A percentile compares a stretch with the other conserved stretches of the same genome.
Conservation (phyloP, 1,140 invertebrate species). For the Aphelinus atriplicis region DNA sequence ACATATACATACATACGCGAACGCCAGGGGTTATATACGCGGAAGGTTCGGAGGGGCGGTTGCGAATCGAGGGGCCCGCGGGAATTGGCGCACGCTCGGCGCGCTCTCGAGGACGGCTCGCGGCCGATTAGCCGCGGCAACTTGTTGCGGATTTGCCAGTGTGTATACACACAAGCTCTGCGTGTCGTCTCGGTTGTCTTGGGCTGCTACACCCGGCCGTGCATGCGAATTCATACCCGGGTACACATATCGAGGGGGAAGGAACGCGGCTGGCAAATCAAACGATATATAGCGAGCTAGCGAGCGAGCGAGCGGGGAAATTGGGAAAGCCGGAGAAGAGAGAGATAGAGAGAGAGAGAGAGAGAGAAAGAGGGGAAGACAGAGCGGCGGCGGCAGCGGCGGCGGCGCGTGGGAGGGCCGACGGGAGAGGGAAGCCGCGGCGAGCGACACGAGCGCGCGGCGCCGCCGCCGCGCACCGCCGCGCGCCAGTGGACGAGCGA, state of each 20-base stretch:
- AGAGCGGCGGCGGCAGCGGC: slow-evolving; percentile 13
- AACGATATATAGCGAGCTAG: slow-evolving; percentile 20
- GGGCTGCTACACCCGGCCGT: not conserved
- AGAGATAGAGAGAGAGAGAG: slow-evolving; percentile 13
- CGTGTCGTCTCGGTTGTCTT: no score
- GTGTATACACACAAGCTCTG: no score
- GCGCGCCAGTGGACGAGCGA: slow-evolving; percentile 1
- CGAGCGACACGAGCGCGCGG: no score
- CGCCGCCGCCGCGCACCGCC: not conserved
- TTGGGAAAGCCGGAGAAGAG: not conserved
- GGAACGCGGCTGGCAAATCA: not conserved
- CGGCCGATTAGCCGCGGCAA: slow-evolving; percentile 38
- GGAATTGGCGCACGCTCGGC: no score
- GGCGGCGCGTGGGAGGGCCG: not conserved
- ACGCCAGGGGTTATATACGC: no score
- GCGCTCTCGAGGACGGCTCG: no score
- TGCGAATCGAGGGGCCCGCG: no score
- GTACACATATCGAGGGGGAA: no score
- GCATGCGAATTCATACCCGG: no score
- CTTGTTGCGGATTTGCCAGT: slow-evolving; percentile 48
- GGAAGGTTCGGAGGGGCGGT: no score
- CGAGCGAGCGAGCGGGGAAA: not conserved
- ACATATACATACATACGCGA: no score
- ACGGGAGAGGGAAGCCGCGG: not conserved
- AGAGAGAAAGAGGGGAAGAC: not conserved